These are phyloP conservation scores for Ceratina calcarata DNA, from an alignment of 1,140 invertebrate genomes.

Conservation along the genomic window DNA sequence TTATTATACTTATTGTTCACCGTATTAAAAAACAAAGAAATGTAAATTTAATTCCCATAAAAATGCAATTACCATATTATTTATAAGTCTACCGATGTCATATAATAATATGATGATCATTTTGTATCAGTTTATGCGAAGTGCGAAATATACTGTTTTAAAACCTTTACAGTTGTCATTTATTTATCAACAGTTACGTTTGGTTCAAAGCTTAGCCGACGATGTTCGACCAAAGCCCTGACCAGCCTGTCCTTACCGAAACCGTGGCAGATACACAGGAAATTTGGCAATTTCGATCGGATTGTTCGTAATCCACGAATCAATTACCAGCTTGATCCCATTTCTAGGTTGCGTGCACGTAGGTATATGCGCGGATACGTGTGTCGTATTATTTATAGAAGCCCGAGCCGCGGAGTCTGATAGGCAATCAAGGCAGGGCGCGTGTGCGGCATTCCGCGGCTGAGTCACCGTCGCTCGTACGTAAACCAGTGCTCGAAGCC, in stretches of 20 bases:
- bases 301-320: slow-evolving; percentile 17
- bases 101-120: too few species aligned
- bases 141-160: too few species aligned
- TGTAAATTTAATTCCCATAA: too few species aligned
- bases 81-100: too few species aligned
- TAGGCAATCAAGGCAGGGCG: slow-evolving; percentile 68
- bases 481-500: slow-evolving; percentile 48
- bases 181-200: too few species aligned
- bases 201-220: too few species aligned
- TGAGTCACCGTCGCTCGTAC: slow-evolving; percentile 59
- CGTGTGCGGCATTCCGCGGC: slow-evolving; percentile 66
- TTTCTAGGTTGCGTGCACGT: not conserved
- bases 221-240: not conserved
- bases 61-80: too few species aligned
- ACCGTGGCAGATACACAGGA: not conserved
- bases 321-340: slow-evolving; percentile 34
- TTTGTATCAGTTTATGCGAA: too few species aligned
- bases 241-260: not conserved
- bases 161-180: too few species aligned
- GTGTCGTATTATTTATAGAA: slow-evolving; percentile 65
- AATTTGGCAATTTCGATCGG: not conserved
- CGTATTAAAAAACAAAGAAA: too few species aligned
- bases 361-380: slow-evolving; percentile 12
- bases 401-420: slow-evolving; percentile 54
- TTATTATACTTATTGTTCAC: too few species aligned